phyloP scores from a whole-genome alignment of 2,113 vertebrate species.

The Cnemophilus loriae region DNA sequence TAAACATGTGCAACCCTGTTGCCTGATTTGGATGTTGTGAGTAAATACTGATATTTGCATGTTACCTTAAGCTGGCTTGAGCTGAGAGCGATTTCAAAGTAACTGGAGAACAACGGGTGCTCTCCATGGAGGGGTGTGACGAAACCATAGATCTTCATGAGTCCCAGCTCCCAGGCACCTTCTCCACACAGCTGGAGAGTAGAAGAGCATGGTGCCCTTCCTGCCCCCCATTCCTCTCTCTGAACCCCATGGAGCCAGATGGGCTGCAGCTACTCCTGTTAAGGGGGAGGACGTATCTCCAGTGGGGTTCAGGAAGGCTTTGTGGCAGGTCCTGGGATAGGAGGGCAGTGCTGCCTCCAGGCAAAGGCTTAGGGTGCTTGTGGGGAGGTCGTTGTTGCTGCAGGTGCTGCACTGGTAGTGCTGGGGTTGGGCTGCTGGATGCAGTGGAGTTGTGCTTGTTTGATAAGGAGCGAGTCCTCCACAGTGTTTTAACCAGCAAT shows the following conservation, averaged over 20 bases:
- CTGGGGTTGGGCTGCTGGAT: not conserved
- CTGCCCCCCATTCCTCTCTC: not conserved
- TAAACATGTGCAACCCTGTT: not conserved
- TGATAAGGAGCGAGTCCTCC: not conserved
- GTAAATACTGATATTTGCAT: slow-evolving; percentile 43
- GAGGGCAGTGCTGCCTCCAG: not conserved
- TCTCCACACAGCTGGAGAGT: not conserved
- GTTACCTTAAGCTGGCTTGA: slow-evolving; percentile 8
- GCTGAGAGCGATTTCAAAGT: slow-evolving; percentile 7
- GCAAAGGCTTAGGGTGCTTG: not conserved
- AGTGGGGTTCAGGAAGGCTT: not conserved
- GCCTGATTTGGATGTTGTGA: slow-evolving; percentile 26
- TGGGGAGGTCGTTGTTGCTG: not conserved
- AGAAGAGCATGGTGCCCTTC: rapidly evolving
- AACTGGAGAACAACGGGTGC: not conserved
- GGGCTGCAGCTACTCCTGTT: not conserved
- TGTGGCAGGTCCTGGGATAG: not conserved
- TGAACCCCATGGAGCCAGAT: rapidly evolving
- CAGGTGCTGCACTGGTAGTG: not conserved
- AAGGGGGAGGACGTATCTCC: rapidly evolving
- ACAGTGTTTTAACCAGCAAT: not conserved
- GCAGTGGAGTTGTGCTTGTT: not conserved
- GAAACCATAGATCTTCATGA: not conserved
- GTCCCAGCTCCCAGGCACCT: not conserved
- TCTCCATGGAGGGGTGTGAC: rapidly evolving